Base-by-base conservation (phyloP, 2,797 vertebrate genomes). In the Delichon dasypus region DNA sequence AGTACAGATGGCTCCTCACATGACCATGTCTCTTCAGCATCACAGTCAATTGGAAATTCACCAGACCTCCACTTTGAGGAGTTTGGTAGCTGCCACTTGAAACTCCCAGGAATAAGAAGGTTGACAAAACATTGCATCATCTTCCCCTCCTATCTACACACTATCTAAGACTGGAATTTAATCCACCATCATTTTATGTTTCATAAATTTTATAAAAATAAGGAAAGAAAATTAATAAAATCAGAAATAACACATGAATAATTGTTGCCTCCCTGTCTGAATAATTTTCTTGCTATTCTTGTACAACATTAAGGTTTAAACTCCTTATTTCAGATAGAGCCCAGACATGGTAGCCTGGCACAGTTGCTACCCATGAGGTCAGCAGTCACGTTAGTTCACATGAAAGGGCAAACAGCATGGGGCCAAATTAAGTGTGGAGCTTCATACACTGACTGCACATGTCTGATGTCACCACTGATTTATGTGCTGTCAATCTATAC, bases 381-480 rank as follows among this genome's bases (percentile, higher is more conserved):
- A 95, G 74, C 64, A 38, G 74, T 67, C 67, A 30, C 32, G 15
- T 76, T 76, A 85, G 16, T 55, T 90, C 71, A 77, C 34, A 57
- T 71, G 57, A 89, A 89, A 95, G 78, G 34, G 30, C 29, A 79
- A 89, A 62, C 81, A 87, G 75, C 64, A 77, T 85, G 74, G 9
- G 16, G 19, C 40, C 40, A 93, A 77, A 92, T 89, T 79, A 86
- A 75, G 42, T 54, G 48, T 57, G 32, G 77, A 89, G 53, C 51
- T 93, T 71, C 50, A 60, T 45, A 68, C 36, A 60, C 44, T 27
- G 36, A 27, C 67, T 92, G 53, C 55, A 74, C 75, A 74, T 85
- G 57, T 85, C 74, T 92, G 66, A 73, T 73, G 72, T 85, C 91
- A 91, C 38, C 23, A 42, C 29, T 72, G 68, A 87, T 95, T 90